Evolutionary conservation across 1,140 invertebrate species (phyloP), one percentile per base, ranked within the genome.

Genomic region (Holotrichia oblita): DNA sequence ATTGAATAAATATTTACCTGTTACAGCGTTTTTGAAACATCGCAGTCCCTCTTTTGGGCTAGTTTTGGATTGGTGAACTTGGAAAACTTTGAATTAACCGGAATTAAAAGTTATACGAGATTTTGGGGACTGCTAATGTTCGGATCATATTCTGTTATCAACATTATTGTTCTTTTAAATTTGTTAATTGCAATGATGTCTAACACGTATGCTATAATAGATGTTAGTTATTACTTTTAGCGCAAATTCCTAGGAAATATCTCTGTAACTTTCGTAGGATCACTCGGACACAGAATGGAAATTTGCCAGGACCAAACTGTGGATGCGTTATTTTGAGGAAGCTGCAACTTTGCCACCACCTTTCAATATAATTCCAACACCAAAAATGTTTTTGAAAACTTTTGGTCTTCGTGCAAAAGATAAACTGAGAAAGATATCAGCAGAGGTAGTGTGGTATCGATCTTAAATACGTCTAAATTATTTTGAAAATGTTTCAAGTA

Each of bases 291-390:
- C 92, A 0, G 95, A 97, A 87, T 97, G 96, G 96, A 97, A 97
- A 87, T 97, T 97, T 86, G 96, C 96, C 0, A 88, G 96, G 74
- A 94, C 93, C 40, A 95, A 94, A 86, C 85, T 97, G 4, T 97
- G 95, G 95, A 93, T 97, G 89, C 95, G 94, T 81, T 97, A 95
- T 85, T 97, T 97, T 87, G 96, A 97, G 84, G 94, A 97, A 83
- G 93, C 92, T 24, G 91, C 92, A 3, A 97, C 96, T 0, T 86
- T 97, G 22, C 95, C 96, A 0, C 92, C 91, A 9, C 95, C 96
- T 3, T 97, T 97, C 85, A 97, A 97, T 85, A 92, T 97, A 12
- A 89, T 96, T 55, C 93, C 93, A 0, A 92, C 91, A 10, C 90
- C 92, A 0, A 94, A 94, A 84, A 83, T 92, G 64, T 81, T 95